These are phyloP conservation scores for Esox lucius DNA, from an alignment of 2,797 vertebrate genomes.

Conservation along the genomic window DNA sequence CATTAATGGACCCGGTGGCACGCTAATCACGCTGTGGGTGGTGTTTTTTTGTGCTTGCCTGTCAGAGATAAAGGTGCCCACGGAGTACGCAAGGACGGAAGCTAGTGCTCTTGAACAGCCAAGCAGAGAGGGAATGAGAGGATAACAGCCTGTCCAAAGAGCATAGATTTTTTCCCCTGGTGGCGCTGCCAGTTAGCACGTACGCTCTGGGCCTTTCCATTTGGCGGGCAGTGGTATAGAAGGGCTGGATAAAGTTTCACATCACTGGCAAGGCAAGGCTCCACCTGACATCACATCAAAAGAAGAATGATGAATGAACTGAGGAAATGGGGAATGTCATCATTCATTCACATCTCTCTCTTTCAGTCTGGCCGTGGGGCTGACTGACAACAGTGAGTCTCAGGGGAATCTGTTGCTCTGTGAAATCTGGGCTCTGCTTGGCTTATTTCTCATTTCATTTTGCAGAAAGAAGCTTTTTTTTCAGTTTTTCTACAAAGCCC, in stretches of 20 bases:
- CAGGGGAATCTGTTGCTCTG: conserved; percentile 31
- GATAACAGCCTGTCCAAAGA: conserved; percentile 70
- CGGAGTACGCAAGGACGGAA: conserved; percentile 42
- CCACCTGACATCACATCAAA: conserved; percentile 49
- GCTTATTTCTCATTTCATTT: conserved; percentile 46
- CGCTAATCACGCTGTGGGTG: conserved; percentile 26
- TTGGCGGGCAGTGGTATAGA: conserved; percentile 48
- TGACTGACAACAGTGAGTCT: conserved; percentile 26
- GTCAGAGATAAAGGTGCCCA: conserved; percentile 4
- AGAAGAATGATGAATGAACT: conserved; percentile 39
- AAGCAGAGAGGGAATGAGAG: conserved; percentile 25
- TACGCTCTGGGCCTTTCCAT: conserved; percentile 51
- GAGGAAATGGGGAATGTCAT: conserved; percentile 45
- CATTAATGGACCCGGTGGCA: conserved; percentile 34
- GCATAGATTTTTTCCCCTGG: conserved; percentile 58
- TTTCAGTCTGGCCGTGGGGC: conserved; percentile 31
- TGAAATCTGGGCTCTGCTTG: conserved; percentile 42
- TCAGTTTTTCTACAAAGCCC: conserved; percentile 30
- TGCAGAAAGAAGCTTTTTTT: conserved; percentile 46
- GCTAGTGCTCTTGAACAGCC: conserved; percentile 42
- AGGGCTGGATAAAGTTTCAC: conserved; percentile 58
- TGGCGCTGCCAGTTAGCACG: conserved; percentile 70
- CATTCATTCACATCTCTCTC: conserved; percentile 41
- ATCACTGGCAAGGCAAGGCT: conserved; percentile 45
- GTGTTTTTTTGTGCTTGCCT: background rate